Conservation (phyloP, 2,113 vertebrate genomes). For the Alosa alosa region DNA sequence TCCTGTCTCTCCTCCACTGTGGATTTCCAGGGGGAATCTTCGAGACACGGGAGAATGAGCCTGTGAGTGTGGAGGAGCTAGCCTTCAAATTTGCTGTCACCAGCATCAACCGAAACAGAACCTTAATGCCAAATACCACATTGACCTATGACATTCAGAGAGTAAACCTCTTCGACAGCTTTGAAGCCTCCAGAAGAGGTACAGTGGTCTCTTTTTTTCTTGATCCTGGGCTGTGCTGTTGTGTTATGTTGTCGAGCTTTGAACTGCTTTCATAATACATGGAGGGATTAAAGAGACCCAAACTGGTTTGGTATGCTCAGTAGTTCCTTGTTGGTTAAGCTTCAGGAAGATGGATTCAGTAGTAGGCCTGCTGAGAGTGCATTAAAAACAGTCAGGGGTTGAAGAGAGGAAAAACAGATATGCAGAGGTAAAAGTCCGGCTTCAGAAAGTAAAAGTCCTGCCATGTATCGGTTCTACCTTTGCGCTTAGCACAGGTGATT, state of each 20-base stretch:
- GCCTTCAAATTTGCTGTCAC: slow-evolving; percentile 98
- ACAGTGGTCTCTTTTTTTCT: slow-evolving; percentile 31
- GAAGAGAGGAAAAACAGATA: not conserved
- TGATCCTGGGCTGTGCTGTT: not conserved
- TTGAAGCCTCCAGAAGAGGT: slow-evolving; percentile 97
- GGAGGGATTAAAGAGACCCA: not conserved
- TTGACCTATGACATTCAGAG: slow-evolving; percentile 98
- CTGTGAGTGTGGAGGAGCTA: slow-evolving; percentile 92
- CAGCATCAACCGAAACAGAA: slow-evolving; percentile 96
- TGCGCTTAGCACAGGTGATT: too few relatives aligned
- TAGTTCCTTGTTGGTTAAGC: not conserved
- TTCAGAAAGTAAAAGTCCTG: too few relatives aligned
- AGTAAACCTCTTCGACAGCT: slow-evolving; percentile 96
- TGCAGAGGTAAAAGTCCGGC: too few relatives aligned
- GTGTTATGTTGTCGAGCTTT: not conserved
- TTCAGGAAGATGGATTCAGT: not conserved
- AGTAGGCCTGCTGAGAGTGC: not conserved
- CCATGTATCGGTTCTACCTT: too few relatives aligned
- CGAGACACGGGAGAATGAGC: slow-evolving; percentile 93
- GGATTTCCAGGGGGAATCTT: slow-evolving; percentile 90
- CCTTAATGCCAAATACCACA: slow-evolving; percentile 93
- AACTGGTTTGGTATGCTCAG: not conserved
- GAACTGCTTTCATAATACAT: not conserved
- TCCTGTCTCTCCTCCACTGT: slow-evolving; percentile 2
- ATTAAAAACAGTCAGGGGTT: not conserved